A percentile compares a stretch with the other conserved stretches of the same genome.
These are phyloP conservation scores for Phortica magna DNA, from an alignment of 2,888 invertebrate genomes.

Conservation along the genomic window DNA sequence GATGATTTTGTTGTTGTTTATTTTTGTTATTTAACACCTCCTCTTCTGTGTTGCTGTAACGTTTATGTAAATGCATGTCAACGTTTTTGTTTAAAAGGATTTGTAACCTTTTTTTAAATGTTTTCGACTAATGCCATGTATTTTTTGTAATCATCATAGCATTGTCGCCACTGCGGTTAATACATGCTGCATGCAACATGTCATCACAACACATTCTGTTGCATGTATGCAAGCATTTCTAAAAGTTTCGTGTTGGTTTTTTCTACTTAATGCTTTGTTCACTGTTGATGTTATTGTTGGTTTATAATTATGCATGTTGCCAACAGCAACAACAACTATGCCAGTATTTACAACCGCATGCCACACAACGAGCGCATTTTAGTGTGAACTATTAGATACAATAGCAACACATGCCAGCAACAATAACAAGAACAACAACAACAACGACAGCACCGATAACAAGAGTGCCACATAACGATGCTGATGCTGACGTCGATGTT, in stretches of 20 bases:
- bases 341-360: not conserved
- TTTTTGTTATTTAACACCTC: not conserved
- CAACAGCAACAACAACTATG: slow-evolving; percentile 3
- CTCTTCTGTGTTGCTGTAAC: not conserved
- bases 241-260: not conserved
- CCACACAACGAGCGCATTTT: not conserved
- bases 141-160: slow-evolving; percentile 1
- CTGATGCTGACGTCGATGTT: not conserved
- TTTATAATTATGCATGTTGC: slow-evolving; percentile 22
- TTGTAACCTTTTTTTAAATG: not conserved
- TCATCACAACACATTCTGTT: slow-evolving; percentile 22
- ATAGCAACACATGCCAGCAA: not conserved
- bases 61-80: slow-evolving; percentile 2
- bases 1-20: not conserved
- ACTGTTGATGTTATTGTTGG: not conserved
- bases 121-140: not conserved
- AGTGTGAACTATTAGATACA: slow-evolving; percentile 26
- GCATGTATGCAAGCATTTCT: slow-evolving; percentile 10
- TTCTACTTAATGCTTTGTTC: not conserved
- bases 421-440: not conserved
- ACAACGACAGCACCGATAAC: not conserved
- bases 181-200: slow-evolving; percentile 24
- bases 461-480: not conserved
- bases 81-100: not conserved
- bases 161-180: not conserved